phyloP scores from a whole-genome alignment of 1,140 invertebrate species.

The Chymomyza costata region DNA sequence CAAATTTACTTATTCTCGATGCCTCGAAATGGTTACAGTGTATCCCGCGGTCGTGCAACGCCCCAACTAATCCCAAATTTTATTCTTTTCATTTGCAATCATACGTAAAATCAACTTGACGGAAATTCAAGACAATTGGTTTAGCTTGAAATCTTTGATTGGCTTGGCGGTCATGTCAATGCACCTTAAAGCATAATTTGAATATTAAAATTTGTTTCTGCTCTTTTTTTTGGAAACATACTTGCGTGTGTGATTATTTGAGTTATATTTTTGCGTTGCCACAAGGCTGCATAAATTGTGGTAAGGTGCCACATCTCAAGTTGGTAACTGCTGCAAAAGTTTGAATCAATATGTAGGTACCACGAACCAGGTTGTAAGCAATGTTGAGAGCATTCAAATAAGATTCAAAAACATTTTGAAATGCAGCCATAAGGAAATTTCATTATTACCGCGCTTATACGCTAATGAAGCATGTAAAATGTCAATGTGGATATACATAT shows the following conservation, averaged over 20 bases:
- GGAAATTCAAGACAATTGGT: constrained; percentile 1
- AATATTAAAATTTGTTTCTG: not conserved
- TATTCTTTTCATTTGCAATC: no score
- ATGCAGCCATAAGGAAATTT: constrained; percentile 72
- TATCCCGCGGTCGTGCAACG: no score
- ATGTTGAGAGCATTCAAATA: no score
- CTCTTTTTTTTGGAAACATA: not conserved
- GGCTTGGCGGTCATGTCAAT: no score
- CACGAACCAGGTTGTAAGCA: no score
- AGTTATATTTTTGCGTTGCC: constrained; percentile 19
- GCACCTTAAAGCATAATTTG: no score
- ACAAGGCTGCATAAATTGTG: constrained; percentile 51
- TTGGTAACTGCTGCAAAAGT: constrained; percentile 47
- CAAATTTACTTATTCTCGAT: no score
- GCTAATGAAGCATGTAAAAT: constrained; percentile 73
- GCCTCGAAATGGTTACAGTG: no score
- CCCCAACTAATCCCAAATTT: no score
- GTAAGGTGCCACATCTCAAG: constrained; percentile 48
- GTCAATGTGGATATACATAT: constrained; percentile 66
- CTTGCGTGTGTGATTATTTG: no score
- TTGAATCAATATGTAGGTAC: constrained; percentile 55
- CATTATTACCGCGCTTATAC: constrained; percentile 72
- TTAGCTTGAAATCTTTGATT: not conserved
- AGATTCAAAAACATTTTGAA: no score
- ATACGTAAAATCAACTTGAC: not conserved